Evolutionary conservation across 2,888 invertebrate species (phyloP), one percentile per base, ranked within the genome.

Genomic region (Drosophila siamana): DNA sequence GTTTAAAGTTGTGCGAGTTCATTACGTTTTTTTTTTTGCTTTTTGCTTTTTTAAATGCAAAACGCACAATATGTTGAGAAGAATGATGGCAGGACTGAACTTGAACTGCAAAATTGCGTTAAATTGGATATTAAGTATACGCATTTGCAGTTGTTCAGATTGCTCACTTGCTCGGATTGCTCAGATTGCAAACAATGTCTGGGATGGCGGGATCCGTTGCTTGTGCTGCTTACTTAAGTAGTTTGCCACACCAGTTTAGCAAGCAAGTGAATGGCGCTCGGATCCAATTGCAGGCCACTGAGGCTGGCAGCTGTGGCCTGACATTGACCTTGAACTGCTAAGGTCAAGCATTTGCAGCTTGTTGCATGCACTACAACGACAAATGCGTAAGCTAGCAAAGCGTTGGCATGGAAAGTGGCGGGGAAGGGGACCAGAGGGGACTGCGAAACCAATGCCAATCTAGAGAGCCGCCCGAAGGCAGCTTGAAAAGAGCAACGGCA

Each of bases 341-440:
- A 78, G 81, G 82, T 85, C 81, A 71, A 67, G 52, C 46, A 19
- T 44, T 59, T 74, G 74, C 82, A 75, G 78, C 86, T 82, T 82
- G 80, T 81, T 81, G 80, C 72, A 84, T 78, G 68, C 85, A 59
- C 33, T 26, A 26, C 22, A 38, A 15, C 19, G 19, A 13, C 13
- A 24, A 33, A 56, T 30, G 24, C 30, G 40, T 50, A 60, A 41
- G 33, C 1, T 3, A 19, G n/a, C 19, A 19, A n/a, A 15, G 52
- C n/a, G n/a, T n/a, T n/a, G n/a, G n/a, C n/a, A n/a, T n/a, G n/a
- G n/a, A n/a, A 33, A 43, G 9, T 2, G 2, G 9, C 11, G 33
- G 11, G 4, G 11, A 4, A 4, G 30, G 30, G 4, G 4, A 4
- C 4, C 1, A 11, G 11, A 11, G 9, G 2, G 30, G 30, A 1